Evolutionary conservation across 2,113 vertebrate species (phyloP).

Genomic region (Propithecus coquereli): DNA sequence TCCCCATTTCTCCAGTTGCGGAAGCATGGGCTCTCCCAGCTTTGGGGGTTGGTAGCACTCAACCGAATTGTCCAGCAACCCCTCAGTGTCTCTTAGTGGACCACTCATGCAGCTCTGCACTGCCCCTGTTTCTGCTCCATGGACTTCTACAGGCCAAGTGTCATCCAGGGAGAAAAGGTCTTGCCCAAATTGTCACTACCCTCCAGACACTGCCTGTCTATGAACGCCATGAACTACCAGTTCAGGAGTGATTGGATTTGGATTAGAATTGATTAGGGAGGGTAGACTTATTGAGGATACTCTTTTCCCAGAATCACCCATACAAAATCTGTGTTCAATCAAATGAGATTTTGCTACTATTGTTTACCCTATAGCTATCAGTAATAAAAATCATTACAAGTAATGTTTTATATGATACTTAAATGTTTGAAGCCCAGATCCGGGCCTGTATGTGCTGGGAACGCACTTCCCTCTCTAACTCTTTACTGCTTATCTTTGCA

Average conservation of each 20-base stretch:
- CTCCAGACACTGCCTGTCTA: neutral
- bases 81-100: neutral
- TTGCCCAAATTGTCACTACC: neutral
- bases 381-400: slow-evolving; percentile 33
- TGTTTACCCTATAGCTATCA: slow-evolving; percentile 61
- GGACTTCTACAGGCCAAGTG: neutral
- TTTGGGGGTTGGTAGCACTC: neutral
- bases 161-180: neutral
- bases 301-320: neutral
- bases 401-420: neutral
- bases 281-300: rapidly evolving
- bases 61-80: neutral
- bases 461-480: neutral
- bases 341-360: slow-evolving; percentile 48
- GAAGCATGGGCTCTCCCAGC: neutral
- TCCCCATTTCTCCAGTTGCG: neutral
- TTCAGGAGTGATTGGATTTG: neutral
- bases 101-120: neutral
- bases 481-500: neutral
- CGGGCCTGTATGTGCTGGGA: neutral
- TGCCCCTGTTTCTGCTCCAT: neutral
- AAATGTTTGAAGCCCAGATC: neutral
- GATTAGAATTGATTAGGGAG: rapidly evolving
- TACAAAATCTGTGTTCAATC: slow-evolving; percentile 69
- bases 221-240: neutral